Evolutionary conservation across 1,140 invertebrate genomes (phyloP).

Genomic region (Monochamus saltuarius): DNA sequence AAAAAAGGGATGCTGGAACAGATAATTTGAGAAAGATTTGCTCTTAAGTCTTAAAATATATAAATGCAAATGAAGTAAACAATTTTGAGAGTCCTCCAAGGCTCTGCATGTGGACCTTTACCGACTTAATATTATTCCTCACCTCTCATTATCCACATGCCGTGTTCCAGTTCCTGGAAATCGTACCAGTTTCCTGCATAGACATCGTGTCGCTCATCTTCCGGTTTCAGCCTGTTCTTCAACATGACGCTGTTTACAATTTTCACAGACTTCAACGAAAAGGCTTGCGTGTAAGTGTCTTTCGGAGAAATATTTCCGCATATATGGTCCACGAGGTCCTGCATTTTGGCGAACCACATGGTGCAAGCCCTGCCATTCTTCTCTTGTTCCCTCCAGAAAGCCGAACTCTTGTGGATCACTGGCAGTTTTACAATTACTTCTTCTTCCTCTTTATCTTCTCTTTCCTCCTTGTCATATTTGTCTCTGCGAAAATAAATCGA

Average conservation of each 20-base stretch:
- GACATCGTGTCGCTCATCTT: conserved; percentile 28
- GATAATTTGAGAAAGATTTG: too few relatives aligned
- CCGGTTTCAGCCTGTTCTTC: conserved; percentile 36
- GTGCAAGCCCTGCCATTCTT: conserved; percentile 41
- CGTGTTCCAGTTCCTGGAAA: conserved; percentile 43
- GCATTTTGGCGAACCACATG: conserved; percentile 39
- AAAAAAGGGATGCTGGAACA: too few relatives aligned
- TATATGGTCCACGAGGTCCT: conserved; percentile 40
- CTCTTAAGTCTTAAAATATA: too few relatives aligned
- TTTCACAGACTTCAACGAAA: conserved; percentile 34
- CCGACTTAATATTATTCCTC: background rate
- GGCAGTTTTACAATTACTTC: conserved; percentile 18
- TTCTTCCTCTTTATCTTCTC: conserved; percentile 18
- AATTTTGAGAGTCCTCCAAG: background rate
- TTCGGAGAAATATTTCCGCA: conserved; percentile 42
- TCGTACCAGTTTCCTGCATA: conserved; percentile 45
- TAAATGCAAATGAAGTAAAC: background rate
- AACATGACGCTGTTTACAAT: conserved; percentile 35
- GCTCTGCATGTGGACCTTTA: background rate
- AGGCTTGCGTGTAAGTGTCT: conserved; percentile 30
- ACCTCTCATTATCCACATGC: conserved; percentile 46
- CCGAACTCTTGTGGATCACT: conserved; percentile 24
- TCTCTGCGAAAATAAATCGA: background rate
- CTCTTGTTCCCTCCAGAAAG: conserved; percentile 34
- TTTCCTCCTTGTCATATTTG: background rate